Evolutionary conservation across 2,888 invertebrate species (phyloP).

Genomic region (Ptychoptera contaminata): DNA sequence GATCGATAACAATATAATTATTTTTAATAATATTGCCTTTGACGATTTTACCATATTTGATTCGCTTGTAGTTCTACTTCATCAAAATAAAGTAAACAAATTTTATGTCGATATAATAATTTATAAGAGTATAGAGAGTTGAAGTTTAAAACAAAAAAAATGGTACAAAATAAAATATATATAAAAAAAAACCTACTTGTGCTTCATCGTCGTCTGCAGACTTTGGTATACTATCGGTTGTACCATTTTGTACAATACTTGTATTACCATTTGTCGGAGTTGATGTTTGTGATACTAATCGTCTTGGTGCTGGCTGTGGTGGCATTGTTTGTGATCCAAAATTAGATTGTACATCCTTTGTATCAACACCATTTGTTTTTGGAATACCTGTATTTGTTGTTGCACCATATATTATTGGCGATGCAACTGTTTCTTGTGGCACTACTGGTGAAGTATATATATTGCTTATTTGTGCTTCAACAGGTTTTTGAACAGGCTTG

Average conservation of each 20-base stretch:
- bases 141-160: too few relatives aligned
- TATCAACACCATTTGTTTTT: conserved; percentile 24
- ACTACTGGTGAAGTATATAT: conserved; percentile 8
- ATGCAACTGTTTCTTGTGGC: conserved; percentile 15
- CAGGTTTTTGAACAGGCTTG: conserved; percentile 24
- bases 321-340: conserved; percentile 8
- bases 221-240: not conserved
- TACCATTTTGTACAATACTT: not conserved
- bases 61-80: too few relatives aligned
- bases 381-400: conserved; percentile 8
- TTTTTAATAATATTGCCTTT: too few relatives aligned
- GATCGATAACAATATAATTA: too few relatives aligned
- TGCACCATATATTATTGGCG: conserved; percentile 11
- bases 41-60: too few relatives aligned
- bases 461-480: conserved; percentile 30
- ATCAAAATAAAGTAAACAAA: too few relatives aligned
- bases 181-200: too few relatives aligned
- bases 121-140: too few relatives aligned
- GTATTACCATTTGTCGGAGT: conserved; percentile 26
- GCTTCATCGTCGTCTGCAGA: not conserved
- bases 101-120: too few relatives aligned
- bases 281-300: conserved; percentile 31
- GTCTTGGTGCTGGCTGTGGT: conserved; percentile 25
- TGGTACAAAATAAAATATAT: too few relatives aligned
- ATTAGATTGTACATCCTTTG: conserved; percentile 7